phyloP scores from a whole-genome alignment of 2,113 vertebrate genomes.

The Scartelaos histophorus region DNA sequence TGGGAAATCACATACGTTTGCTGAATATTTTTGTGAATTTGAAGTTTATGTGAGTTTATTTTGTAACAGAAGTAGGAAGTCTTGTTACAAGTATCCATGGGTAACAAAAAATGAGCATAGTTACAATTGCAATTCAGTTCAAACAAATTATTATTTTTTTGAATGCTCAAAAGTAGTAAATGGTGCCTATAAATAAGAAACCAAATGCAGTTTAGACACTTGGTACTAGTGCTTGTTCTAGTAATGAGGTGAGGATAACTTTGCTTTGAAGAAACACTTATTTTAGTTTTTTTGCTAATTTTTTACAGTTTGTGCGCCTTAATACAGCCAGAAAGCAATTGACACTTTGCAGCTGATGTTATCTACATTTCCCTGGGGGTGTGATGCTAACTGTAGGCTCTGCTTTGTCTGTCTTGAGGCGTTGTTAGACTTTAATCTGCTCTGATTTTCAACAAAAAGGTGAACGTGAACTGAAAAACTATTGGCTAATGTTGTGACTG shows the following conservation, averaged over 20 bases:
- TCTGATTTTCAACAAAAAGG: too few species aligned
- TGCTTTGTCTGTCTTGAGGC: too few species aligned
- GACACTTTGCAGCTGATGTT: too few species aligned
- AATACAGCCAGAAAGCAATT: too few species aligned
- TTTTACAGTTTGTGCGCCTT: too few species aligned
- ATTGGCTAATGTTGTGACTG: too few species aligned
- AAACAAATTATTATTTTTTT: background rate
- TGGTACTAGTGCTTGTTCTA: background rate
- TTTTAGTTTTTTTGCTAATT: background rate
- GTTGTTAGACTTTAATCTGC: too few species aligned
- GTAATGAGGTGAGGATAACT: background rate
- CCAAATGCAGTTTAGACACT: background rate
- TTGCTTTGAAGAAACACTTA: background rate
- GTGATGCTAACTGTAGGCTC: too few species aligned
- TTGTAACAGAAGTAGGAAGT: background rate
- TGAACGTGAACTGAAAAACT: too few species aligned
- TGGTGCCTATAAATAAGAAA: too few species aligned
- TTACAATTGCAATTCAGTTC: too few species aligned
- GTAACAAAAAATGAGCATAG: background rate
- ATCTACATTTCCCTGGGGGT: too few species aligned
- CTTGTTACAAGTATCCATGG: background rate
- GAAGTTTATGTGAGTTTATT: background rate
- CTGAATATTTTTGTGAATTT: background rate
- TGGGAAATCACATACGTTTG: background rate
- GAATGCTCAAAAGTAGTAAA: background rate